phyloP scores from a whole-genome alignment of 2,797 vertebrate species.

The Sebastolobus altivelis region DNA sequence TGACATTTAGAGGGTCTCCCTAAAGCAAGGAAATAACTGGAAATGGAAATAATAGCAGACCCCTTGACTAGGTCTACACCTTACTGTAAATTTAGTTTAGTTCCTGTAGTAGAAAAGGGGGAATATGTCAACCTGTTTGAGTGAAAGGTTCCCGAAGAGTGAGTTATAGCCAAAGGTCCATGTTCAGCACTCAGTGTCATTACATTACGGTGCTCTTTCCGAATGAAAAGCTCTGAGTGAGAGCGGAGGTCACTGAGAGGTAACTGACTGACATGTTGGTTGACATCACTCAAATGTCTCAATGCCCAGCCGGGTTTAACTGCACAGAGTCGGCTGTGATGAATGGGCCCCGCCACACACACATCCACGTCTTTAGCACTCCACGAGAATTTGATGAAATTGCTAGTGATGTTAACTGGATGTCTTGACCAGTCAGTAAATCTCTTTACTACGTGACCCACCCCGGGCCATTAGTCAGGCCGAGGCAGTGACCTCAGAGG shows the following conservation, averaged over 20 bases:
- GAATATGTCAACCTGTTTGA: conserved; percentile 40
- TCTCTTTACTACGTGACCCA: conserved; percentile 60
- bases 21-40: conserved; percentile 3
- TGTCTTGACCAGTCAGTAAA: conserved; percentile 67
- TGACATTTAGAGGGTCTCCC: not conserved
- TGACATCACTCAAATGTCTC: conserved; percentile 64
- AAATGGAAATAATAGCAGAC: conserved; percentile 11
- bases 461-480: conserved; percentile 50
- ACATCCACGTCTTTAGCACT: conserved; percentile 37
- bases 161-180: conserved; percentile 44
- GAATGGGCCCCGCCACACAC: conserved; percentile 47
- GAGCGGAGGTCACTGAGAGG: conserved; percentile 68
- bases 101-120: not conserved
- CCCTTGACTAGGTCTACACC: not conserved
- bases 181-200: conserved; percentile 63
- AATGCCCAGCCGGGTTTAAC: conserved; percentile 35
- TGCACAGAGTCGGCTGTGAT: conserved; percentile 48
- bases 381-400: conserved; percentile 58
- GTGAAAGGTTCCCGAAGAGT: conserved; percentile 33
- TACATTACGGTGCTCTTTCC: conserved; percentile 68
- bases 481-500: conserved; percentile 66
- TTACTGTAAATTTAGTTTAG: not conserved
- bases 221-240: conserved; percentile 63
- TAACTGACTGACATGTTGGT: conserved; percentile 60
- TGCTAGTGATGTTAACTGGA: conserved; percentile 57